phyloP scores from a whole-genome alignment of 2,888 invertebrate species.

The Sphaerolaimus hirsutus region DNA sequence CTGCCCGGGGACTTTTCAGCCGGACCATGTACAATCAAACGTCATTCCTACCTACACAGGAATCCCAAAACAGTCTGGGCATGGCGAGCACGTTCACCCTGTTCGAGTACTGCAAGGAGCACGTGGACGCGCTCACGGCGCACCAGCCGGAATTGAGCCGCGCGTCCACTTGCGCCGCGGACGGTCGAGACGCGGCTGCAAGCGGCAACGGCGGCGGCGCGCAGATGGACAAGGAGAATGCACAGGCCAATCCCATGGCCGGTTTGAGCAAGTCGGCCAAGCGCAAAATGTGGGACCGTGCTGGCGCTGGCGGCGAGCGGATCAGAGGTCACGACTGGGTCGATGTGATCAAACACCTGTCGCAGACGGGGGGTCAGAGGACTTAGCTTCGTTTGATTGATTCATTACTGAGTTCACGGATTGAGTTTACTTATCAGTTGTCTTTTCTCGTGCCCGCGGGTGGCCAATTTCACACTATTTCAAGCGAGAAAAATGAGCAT shows the following conservation, averaged over 20 bases:
- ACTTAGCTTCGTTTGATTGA: too few relatives aligned
- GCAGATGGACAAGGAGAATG: slow-evolving; percentile 1
- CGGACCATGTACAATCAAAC: too few relatives aligned
- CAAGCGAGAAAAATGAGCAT: too few relatives aligned
- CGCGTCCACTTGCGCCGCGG: slow-evolving; percentile 5
- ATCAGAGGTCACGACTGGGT: slow-evolving; percentile 83
- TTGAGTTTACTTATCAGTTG: too few relatives aligned
- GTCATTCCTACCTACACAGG: too few relatives aligned
- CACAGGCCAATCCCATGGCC: slow-evolving; percentile 32
- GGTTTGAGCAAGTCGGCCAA: slow-evolving; percentile 75
- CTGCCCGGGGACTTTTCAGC: too few relatives aligned
- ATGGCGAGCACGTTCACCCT: slow-evolving; percentile 80
- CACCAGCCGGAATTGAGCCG: slow-evolving; percentile 40
- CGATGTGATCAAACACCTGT: slow-evolving; percentile 78
- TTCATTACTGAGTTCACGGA: too few relatives aligned
- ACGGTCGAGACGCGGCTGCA: neutral
- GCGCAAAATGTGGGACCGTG: slow-evolving; percentile 56
- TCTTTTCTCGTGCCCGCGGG: too few relatives aligned
- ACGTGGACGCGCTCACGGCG: slow-evolving; percentile 42
- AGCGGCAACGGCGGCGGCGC: too few relatives aligned
- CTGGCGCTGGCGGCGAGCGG: slow-evolving; percentile 39
- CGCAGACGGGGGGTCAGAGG: slow-evolving; percentile 35
- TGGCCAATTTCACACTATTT: too few relatives aligned
- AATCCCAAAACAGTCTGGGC: slow-evolving; percentile 58
- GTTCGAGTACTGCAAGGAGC: slow-evolving; percentile 69